Percentiles rank a stretch among this genome's conserved stretches.
Conservation (phyloP, 1,140 invertebrate genomes). For the Scaptomyza montana region DNA sequence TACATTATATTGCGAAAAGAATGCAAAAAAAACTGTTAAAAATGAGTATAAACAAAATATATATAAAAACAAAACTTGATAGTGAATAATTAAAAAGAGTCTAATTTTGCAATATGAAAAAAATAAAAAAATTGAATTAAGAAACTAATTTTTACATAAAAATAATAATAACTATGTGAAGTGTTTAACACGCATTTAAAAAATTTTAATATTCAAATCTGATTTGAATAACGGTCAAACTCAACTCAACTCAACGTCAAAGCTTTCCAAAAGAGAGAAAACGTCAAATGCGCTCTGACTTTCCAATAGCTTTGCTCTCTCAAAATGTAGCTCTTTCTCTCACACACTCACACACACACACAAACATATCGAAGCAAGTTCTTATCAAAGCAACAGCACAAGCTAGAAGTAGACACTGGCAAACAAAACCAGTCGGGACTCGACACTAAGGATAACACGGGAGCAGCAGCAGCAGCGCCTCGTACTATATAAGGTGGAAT, state of each 20-base stretch:
- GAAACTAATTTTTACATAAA: not conserved
- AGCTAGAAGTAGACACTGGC: conserved; percentile 55
- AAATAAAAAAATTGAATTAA: not conserved
- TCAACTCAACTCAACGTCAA: conserved; percentile 12
- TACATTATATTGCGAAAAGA: not conserved
- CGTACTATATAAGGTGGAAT: conserved; percentile 73
- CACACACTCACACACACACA: conserved; percentile 6
- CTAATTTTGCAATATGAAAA: no score
- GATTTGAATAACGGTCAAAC: conserved; percentile 38
- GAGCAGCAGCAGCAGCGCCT: conserved; percentile 31
- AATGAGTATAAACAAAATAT: not conserved
- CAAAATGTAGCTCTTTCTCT: conserved; percentile 10
- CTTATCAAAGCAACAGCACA: conserved; percentile 65
- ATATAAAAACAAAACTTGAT: not conserved
- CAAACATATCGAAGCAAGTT: conserved; percentile 47
- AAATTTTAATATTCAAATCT: conserved; percentile 40
- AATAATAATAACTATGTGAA: not conserved
- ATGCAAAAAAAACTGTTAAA: no score
- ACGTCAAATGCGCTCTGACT: conserved; percentile 23
- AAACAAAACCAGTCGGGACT: conserved; percentile 52
- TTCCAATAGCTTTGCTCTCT: conserved; percentile 37
- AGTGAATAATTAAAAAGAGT: not conserved
- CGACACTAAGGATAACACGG: conserved; percentile 67
- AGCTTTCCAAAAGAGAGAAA: conserved; percentile 22
- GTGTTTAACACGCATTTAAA: not conserved